These are phyloP conservation scores for Myotis vivesi DNA, from an alignment of 2,797 vertebrate species.

Conservation along the genomic window DNA sequence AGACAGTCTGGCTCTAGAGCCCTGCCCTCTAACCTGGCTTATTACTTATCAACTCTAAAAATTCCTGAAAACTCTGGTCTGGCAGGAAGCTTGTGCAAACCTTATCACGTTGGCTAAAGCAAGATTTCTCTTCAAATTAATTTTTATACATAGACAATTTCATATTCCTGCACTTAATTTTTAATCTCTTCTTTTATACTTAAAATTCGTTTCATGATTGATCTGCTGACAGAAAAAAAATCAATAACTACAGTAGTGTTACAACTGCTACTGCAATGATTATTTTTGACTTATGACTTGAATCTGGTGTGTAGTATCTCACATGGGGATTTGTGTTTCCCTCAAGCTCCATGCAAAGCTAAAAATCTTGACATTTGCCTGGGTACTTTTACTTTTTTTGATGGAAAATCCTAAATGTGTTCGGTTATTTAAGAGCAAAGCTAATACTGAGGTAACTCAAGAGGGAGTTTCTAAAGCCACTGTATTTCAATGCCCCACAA, in stretches of 20 bases:
- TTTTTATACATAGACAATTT: neutral
- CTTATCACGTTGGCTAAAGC: neutral
- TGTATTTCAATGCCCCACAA: neutral
- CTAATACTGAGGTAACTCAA: neutral
- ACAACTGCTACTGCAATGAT: neutral
- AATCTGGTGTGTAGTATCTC: neutral
- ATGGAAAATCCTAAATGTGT: constrained; percentile 20
- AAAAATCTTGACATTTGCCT: neutral
- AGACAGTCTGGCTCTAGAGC: neutral
- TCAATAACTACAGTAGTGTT: neutral
- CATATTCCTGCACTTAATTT: neutral
- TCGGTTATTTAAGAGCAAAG: constrained; percentile 4
- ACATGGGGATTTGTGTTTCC: neutral
- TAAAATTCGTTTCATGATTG: constrained; percentile 14
- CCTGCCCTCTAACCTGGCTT: neutral
- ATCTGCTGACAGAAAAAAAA: neutral
- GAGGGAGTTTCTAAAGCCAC: neutral
- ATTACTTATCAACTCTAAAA: neutral
- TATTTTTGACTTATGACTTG: neutral
- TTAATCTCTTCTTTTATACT: neutral
- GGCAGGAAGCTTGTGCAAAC: neutral
- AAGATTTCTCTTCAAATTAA: constrained; percentile 17
- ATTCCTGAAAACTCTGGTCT: neutral
- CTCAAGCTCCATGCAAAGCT: neutral
- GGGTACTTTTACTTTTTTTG: neutral